Evolutionary conservation across 2,797 vertebrate genomes (phyloP).

Genomic region (Falco cherrug): DNA sequence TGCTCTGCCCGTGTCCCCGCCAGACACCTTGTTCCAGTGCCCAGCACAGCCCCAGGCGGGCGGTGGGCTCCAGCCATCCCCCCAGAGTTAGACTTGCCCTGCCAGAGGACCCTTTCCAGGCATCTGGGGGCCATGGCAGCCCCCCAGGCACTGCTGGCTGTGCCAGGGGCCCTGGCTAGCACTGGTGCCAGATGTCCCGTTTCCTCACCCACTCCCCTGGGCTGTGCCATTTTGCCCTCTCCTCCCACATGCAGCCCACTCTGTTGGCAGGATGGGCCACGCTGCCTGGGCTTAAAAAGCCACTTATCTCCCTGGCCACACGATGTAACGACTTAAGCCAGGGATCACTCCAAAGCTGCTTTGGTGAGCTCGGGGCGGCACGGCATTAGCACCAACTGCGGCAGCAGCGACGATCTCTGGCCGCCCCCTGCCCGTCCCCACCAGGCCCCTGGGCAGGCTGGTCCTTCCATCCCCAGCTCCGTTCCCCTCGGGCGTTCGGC

Average conservation of each 20-base stretch:
- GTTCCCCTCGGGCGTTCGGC: fast-evolving
- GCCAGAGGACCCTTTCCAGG: background rate
- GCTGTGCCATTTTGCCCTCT: background rate
- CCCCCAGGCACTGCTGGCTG: background rate
- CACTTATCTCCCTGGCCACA: background rate
- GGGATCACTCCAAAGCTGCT: conserved; percentile 31
- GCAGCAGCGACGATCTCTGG: background rate
- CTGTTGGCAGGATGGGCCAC: fast-evolving
- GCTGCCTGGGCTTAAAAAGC: background rate
- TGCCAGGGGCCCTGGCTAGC: background rate
- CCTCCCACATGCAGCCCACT: fast-evolving
- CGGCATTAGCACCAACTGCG: fast-evolving
- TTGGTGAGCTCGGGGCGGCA: background rate
- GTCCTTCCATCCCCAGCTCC: background rate
- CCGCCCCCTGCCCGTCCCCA: background rate
- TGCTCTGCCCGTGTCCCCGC: background rate
- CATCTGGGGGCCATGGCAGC: background rate
- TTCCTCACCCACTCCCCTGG: background rate
- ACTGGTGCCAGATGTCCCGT: fast-evolving
- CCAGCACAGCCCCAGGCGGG: fast-evolving
- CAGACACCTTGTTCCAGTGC: background rate
- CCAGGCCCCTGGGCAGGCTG: background rate
- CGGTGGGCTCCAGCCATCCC: fast-evolving
- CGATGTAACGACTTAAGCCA: background rate
- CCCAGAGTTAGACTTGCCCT: background rate